A percentile compares a stretch with the other conserved stretches of the same genome.
Conservation (phyloP, 2,113 vertebrate genomes). For the Casuarius casuarius region DNA sequence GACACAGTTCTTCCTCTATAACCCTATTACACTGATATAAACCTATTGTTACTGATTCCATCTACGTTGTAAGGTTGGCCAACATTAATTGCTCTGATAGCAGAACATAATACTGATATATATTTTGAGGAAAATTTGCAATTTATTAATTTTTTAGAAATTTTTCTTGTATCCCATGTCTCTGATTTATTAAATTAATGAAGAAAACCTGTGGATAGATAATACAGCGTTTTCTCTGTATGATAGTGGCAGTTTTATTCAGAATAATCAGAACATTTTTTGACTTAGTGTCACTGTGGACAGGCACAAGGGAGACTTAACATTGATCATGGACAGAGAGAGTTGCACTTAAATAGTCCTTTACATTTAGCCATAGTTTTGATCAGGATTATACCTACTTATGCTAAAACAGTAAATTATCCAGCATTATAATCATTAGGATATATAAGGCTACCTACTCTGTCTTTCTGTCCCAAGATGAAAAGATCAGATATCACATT, state of each 20-base stretch:
- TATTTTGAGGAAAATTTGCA: not conserved
- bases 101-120: not conserved
- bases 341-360: not conserved
- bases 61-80: not conserved
- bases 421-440: not conserved
- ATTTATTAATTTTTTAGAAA: not conserved
- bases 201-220: not conserved
- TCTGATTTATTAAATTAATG: slow-evolving; percentile 25
- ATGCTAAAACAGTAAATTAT: not conserved
- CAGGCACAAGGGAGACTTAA: not conserved
- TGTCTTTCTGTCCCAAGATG: not conserved
- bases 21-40: not conserved
- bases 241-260: not conserved
- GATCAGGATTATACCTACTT: not conserved
- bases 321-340: not conserved
- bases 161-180: not conserved
- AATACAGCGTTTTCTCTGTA: not conserved
- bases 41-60: not conserved
- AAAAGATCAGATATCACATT: not conserved
- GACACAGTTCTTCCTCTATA: not conserved
- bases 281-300: not conserved
- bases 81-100: not conserved
- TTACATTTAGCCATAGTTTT: not conserved
- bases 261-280: not conserved
- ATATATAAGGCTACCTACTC: not conserved